Base-by-base conservation (phyloP, 2,888 invertebrate genomes). In the Tribolium freemani region DNA sequence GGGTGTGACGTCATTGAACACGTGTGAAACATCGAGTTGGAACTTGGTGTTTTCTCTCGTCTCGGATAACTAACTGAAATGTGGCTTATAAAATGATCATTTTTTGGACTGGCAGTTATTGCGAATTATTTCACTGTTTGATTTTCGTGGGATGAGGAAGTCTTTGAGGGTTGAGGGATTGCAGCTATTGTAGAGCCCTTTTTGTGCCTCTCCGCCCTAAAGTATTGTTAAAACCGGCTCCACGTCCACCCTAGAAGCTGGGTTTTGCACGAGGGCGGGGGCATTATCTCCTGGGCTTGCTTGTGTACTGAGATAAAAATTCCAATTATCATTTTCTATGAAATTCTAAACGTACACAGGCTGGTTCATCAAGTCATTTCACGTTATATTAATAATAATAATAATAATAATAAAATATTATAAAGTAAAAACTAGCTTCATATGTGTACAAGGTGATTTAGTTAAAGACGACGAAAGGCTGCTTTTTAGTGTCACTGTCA, bases 1-100 rank as follows among this genome's bases (percentile, higher is more conserved):
- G 78, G 78, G 78, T 77, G 77, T 76, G 78, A 78, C 76, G 78
- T 78, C 77, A 78, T n/a, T n/a, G 50, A 76, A 78, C 78, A 78
- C 78, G 76, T 76, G 78, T 77, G 74, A 10, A 38, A 38, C 38
- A 38, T 38, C 38, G n/a, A n/a, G n/a, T n/a, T 38, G 1, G 16
- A n/a, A 16, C 16, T 16, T 16, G 16, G 1, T 16, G 16, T 16
- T 16, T 16, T 16, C 16, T 16, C 16, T 16, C 16, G 16, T 16
- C 1, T 16, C 8, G 38, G 38, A 38, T 38, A 38, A n/a, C 8
- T 38, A 38, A 5, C 5, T 5, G 26, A 5, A 26, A 3, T 21
- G 21, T 21, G 21, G 21, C 21, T 21, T 21, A 21, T n/a, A n/a
- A n/a, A 21, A 21, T 21, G 21, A 21, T 21, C 21, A 21, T 26